These are phyloP conservation scores for Epizoanthus illoricatus DNA, from an alignment of 92 coral and sea anemone species.

Conservation along the genomic window DNA sequence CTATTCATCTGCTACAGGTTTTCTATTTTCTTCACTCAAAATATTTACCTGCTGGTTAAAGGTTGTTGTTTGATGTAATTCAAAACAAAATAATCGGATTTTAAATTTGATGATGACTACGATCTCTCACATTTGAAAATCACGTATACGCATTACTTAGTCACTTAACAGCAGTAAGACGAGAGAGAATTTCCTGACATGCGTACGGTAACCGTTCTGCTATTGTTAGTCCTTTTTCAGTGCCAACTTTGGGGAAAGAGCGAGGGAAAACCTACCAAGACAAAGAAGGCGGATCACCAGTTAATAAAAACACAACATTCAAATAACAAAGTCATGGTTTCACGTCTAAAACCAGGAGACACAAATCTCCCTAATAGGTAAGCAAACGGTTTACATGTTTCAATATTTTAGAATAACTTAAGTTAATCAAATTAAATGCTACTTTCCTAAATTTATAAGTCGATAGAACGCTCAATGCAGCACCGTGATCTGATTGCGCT, in stretches of 20 bases:
- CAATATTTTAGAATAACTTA: too few species aligned
- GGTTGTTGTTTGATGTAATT: slow-evolving; percentile 35
- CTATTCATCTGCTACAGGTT: background rate
- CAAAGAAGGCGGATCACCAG: background rate
- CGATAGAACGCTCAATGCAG: too few species aligned
- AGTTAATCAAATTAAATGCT: too few species aligned
- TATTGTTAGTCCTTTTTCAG: background rate
- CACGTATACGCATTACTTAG: background rate
- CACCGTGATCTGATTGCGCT: too few species aligned
- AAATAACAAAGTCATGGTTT: background rate
- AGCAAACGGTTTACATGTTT: too few species aligned
- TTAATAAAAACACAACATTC: background rate
- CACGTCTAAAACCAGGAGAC: background rate
- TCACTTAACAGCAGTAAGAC: background rate
- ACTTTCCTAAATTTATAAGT: too few species aligned
- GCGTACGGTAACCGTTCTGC: background rate
- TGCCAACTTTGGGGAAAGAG: background rate
- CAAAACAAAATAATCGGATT: slow-evolving; percentile 24
- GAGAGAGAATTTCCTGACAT: background rate
- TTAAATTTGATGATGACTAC: background rate
- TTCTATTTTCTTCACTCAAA: slow-evolving; percentile 8
- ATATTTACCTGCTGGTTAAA: slow-evolving; percentile 8
- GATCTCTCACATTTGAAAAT: slow-evolving; percentile 1
- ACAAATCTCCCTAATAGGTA: slow-evolving; percentile 1
- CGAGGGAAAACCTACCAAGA: background rate